These are phyloP conservation scores for Urocolius indicus DNA, from an alignment of 2,113 vertebrate genomes.

Conservation along the genomic window DNA sequence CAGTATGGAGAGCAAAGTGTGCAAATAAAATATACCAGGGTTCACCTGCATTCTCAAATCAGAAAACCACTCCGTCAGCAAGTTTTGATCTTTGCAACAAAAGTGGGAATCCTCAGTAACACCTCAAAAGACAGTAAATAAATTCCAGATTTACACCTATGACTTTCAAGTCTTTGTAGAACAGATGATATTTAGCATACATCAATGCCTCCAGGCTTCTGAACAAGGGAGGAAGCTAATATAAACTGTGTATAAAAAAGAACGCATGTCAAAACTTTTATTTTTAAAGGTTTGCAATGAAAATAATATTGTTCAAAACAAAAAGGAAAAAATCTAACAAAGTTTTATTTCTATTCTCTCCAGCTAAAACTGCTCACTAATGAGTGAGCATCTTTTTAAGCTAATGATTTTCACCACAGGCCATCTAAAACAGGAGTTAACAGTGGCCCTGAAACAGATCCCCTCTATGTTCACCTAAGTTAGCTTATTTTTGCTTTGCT, in stretches of 20 bases:
- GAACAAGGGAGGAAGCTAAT: not conserved
- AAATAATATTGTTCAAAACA: not conserved
- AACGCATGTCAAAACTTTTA: not conserved
- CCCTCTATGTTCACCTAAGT: conserved; percentile 54
- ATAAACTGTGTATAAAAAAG: not conserved
- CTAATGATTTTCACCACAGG: conserved; percentile 63
- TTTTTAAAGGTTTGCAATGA: not conserved
- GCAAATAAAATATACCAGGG: not conserved
- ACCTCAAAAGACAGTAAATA: not conserved
- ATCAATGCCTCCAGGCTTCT: not conserved
- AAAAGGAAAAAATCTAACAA: not conserved
- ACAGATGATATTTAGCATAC: not conserved
- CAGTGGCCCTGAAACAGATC: conserved; percentile 54
- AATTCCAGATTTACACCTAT: not conserved
- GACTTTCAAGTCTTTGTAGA: not conserved
- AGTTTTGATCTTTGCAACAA: not conserved
- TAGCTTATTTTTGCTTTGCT: conserved; percentile 50
- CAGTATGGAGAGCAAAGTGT: not conserved
- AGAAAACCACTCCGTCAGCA: not conserved
- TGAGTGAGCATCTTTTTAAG: conserved; percentile 22
- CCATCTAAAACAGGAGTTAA: conserved; percentile 35
- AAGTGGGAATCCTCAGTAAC: not conserved
- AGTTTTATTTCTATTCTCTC: not conserved
- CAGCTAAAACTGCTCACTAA: conserved; percentile 10
- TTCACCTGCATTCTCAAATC: not conserved